Evolutionary conservation across 2,113 vertebrate genomes (phyloP).

Genomic region (Dromaius novaehollandiae): DNA sequence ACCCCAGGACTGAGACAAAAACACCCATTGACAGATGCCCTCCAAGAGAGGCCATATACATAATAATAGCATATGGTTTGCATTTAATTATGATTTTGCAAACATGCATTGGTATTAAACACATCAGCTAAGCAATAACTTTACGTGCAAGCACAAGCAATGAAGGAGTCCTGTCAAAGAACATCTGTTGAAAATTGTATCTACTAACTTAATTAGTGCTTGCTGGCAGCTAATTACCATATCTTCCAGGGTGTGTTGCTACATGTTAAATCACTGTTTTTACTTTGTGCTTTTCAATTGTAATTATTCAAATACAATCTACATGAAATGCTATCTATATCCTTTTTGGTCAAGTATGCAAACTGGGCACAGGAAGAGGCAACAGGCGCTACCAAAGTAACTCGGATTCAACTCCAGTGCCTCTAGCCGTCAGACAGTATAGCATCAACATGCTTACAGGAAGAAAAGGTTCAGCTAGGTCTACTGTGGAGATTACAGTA

Average conservation of each 20-base stretch:
- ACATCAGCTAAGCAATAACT: background rate
- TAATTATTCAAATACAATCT: background rate
- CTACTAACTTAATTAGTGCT: background rate
- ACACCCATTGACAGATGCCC: constrained; percentile 15
- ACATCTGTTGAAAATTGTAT: background rate
- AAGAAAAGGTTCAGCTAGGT: background rate
- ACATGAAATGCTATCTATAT: background rate
- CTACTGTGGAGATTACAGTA: background rate
- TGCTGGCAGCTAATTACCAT: background rate
- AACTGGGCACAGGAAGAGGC: background rate
- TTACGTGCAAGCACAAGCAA: background rate
- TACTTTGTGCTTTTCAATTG: background rate
- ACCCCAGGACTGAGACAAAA: constrained; percentile 17
- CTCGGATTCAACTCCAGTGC: background rate
- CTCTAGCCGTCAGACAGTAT: background rate
- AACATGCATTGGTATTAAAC: background rate
- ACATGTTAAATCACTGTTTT: background rate
- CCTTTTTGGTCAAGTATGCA: background rate
- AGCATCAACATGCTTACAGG: background rate
- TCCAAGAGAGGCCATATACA: background rate
- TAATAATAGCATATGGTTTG: constrained; percentile 11
- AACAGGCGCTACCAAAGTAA: background rate
- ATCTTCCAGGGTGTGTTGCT: background rate
- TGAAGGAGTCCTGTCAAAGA: background rate
- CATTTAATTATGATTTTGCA: constrained; percentile 37